Percentiles rank a stretch among this genome's conserved stretches.
Evolutionary conservation across 2,113 vertebrate genomes (phyloP).

Genomic region (Suricata suricatta): DNA sequence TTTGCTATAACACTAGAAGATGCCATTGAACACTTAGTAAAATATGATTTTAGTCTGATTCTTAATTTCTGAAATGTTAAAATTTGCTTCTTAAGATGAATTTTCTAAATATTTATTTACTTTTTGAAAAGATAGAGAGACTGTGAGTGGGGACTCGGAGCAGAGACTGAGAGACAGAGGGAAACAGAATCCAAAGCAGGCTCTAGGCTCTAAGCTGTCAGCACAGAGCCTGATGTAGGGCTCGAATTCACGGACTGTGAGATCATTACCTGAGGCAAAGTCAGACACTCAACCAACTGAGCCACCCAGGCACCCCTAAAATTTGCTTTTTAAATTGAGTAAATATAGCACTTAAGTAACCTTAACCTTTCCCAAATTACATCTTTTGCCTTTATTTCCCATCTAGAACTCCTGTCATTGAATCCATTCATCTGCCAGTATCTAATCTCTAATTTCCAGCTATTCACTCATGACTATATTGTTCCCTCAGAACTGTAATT

Average conservation of each 20-base stretch:
- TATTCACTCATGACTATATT: background rate
- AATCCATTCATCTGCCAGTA: background rate
- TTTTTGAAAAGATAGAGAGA: too few species aligned
- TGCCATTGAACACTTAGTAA: background rate
- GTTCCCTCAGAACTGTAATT: background rate
- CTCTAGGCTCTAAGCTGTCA: too few species aligned
- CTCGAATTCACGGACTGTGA: too few species aligned
- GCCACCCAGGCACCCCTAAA: background rate
- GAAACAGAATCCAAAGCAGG: too few species aligned
- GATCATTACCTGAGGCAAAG: too few species aligned
- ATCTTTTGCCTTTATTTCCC: background rate
- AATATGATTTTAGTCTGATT: background rate
- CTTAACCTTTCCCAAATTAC: background rate
- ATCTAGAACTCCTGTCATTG: background rate
- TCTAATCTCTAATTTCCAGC: background rate
- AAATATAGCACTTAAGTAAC: background rate
- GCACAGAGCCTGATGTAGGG: too few species aligned
- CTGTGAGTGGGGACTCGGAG: too few species aligned
- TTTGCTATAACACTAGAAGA: background rate
- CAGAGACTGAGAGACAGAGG: too few species aligned
- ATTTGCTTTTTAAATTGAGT: background rate
- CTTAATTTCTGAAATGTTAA: background rate
- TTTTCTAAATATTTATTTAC: too few species aligned
- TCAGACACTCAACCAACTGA: too few species aligned
- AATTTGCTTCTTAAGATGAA: background rate